Evolutionary conservation across 2,888 invertebrate genomes (phyloP).

Genomic region (Dioctria rufipes): DNA sequence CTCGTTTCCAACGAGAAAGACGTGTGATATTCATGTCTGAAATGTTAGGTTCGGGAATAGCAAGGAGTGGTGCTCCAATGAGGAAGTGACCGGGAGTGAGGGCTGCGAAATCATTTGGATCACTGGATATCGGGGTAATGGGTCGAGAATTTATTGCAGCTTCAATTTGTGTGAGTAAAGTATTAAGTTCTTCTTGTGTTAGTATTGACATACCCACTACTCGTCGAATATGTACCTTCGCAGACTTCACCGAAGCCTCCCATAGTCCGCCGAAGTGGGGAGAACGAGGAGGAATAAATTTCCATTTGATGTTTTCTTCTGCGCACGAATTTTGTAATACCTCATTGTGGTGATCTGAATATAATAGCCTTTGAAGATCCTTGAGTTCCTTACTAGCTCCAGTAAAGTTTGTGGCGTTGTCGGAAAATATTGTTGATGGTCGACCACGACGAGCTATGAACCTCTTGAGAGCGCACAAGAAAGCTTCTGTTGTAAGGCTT

Average conservation of each 20-base stretch:
- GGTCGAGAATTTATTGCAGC: neutral
- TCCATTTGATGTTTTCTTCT: constrained; percentile 12
- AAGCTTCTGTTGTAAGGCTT: too few species aligned
- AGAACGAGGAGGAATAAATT: constrained; percentile 42
- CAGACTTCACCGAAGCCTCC: constrained; percentile 36
- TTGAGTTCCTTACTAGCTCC: constrained; percentile 36
- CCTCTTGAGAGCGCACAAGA: neutral
- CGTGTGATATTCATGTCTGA: neutral
- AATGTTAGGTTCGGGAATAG: constrained; percentile 4
- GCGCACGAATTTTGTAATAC: constrained; percentile 7
- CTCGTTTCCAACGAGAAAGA: too few species aligned
- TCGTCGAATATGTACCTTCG: constrained; percentile 13
- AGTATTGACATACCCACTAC: neutral
- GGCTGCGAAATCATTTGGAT: neutral
- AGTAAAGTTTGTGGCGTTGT: constrained; percentile 38
- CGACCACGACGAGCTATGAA: neutral
- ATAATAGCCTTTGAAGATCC: too few species aligned
- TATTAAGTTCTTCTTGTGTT: constrained; percentile 14
- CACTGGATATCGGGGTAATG: neutral
- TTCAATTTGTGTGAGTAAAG: constrained; percentile 22
- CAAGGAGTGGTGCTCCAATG: neutral
- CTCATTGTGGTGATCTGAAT: constrained; percentile 16
- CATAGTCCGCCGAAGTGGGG: constrained; percentile 31
- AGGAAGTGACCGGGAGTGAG: neutral
- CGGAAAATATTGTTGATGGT: neutral